Percentiles rank a stretch among this genome's conserved stretches.
Evolutionary conservation across 2,888 invertebrate species (phyloP).

Genomic region (Thymelicus acteon): DNA sequence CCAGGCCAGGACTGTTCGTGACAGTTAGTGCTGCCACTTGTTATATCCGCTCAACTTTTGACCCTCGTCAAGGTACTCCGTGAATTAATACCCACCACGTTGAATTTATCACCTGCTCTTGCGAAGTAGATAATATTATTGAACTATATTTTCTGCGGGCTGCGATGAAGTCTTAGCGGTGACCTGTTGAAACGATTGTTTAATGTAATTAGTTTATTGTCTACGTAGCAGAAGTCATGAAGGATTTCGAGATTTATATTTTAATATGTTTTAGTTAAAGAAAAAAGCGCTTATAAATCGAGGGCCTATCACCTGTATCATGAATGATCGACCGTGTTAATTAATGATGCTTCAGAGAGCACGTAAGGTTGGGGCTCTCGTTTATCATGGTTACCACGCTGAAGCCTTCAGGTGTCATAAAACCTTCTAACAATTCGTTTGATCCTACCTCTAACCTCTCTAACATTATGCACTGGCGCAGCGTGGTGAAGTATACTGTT

Average conservation of each 20-base stretch:
- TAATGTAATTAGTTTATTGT: neutral
- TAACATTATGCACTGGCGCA: too few relatives aligned
- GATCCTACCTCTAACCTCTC: too few relatives aligned
- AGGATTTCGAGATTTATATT: neutral
- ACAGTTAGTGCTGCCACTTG: slow-evolving; percentile 83
- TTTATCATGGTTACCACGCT: too few relatives aligned
- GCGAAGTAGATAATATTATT: neutral
- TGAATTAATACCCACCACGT: slow-evolving; percentile 76
- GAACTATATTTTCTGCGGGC: neutral
- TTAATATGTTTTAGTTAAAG: too few relatives aligned
- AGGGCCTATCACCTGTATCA: too few relatives aligned
- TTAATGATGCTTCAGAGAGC: too few relatives aligned
- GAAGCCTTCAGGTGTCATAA: too few relatives aligned
- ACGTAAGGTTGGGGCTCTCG: too few relatives aligned
- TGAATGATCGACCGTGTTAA: too few relatives aligned
- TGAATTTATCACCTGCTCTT: slow-evolving; percentile 57
- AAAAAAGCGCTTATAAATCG: too few relatives aligned
- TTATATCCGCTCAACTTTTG: slow-evolving; percentile 82
- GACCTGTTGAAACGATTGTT: neutral
- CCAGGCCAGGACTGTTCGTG: slow-evolving; percentile 78
- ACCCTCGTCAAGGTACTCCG: slow-evolving; percentile 81
- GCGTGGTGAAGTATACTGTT: neutral
- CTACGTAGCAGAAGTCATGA: neutral
- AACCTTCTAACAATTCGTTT: too few relatives aligned
- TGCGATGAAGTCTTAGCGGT: neutral